Evolutionary conservation across 2,888 invertebrate species (phyloP), one percentile per base, ranked within the genome.

Genomic region (Agelastica alni): DNA sequence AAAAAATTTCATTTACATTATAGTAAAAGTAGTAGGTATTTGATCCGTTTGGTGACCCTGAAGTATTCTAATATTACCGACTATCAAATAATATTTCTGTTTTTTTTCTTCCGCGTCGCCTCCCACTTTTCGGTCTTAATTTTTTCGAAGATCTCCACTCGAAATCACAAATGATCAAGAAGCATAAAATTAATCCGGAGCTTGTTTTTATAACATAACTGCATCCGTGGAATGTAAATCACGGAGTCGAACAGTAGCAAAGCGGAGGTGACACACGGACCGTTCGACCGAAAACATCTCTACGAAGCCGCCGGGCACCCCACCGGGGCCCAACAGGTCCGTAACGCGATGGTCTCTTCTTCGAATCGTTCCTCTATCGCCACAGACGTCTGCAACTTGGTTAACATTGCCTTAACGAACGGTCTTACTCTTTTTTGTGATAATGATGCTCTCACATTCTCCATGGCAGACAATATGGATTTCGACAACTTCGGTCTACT

Each of bases 201-300:
- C 62, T 63, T 65, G 65, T 66, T 64, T 66, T 66, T 61, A 61
- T 62, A 60, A 62, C 66, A 67, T 67, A 71, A 68, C 72, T 70
- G 71, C 72, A 66, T 70, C 66, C 65, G 62, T 65, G 74, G 74
- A 73, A 74, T 74, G 64, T 73, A 73, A 74, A 73, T 73, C 70
- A 65, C 69, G 59, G 65, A 70, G 65, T 62, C 68, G 71, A 74
- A 73, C 74, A 71, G 73, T 74, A 74, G 74, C 73, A 66, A 68
- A 72, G 70, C 60, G 60, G 64, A 74, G 72, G 72, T 69, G 74
- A 74, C 72, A 72, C 66, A 71, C 70, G 65, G 71, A 53, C 63
- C 72, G 69, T 52, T 68, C 64, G 68, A 70, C 70, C 69, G 70
- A 68, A 74, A 74, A 61, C 62, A 62, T 61, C 59, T 59, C 60